A percentile compares a stretch with the other conserved stretches of the same genome.
phyloP scores from a whole-genome alignment of 2,113 vertebrate species.

The Tragelaphus scriptus region DNA sequence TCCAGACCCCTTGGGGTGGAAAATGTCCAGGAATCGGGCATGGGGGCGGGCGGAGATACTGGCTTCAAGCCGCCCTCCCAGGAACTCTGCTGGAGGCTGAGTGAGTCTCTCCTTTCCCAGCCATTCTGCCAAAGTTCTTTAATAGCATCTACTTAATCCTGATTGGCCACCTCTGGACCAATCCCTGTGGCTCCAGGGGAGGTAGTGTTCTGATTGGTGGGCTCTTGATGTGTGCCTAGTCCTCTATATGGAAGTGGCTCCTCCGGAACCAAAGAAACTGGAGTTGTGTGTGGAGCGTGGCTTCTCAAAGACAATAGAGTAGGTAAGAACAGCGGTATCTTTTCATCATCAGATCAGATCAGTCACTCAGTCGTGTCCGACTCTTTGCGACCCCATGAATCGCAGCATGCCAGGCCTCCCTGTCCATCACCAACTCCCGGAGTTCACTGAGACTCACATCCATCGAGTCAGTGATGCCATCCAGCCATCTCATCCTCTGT shows the following conservation, averaged over 20 bases:
- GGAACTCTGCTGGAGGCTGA: not conserved
- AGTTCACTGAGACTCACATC: no score
- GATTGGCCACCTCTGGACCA: slow-evolving; percentile 15
- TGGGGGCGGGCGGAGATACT: not conserved
- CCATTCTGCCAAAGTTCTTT: not conserved
- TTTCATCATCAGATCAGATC: no score
- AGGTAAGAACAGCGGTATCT: not conserved
- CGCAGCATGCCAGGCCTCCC: no score
- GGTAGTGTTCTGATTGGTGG: not conserved
- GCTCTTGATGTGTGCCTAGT: not conserved
- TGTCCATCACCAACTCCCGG: no score
- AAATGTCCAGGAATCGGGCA: not conserved
- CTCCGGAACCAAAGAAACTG: not conserved
- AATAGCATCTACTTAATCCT: not conserved
- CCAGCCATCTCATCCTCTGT: no score
- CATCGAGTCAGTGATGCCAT: no score
- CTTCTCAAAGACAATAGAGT: not conserved
- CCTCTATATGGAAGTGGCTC: not conserved
- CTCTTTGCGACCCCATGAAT: no score
- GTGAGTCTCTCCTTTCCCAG: not conserved
- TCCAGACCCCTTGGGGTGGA: not conserved
- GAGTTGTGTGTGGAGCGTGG: not conserved
- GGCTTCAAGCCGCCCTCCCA: not conserved
- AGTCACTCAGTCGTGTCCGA: no score
- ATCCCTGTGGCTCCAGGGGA: not conserved